Percentiles rank a stretch among this genome's conserved stretches.
These are phyloP conservation scores for Macrobrachium nipponense DNA, from an alignment of 1,140 invertebrate genomes.

Conservation along the genomic window DNA sequence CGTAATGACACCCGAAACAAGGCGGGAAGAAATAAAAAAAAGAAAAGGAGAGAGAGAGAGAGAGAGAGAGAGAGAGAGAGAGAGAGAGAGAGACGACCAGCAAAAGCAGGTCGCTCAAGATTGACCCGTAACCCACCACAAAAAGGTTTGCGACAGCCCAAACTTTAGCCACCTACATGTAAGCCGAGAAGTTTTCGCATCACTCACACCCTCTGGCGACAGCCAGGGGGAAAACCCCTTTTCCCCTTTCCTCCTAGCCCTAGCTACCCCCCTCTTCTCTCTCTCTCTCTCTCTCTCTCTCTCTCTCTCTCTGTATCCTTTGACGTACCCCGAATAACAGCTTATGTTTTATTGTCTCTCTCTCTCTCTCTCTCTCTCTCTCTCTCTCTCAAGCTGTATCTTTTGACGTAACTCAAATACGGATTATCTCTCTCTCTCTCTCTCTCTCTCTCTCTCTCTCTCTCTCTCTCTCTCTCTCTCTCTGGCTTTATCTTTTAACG, in stretches of 20 bases:
- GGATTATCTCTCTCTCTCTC: too few species aligned
- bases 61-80: slow-evolving; percentile 17
- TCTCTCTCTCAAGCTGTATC: too few species aligned
- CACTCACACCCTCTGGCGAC: slow-evolving; percentile 6
- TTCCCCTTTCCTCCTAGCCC: not conserved
- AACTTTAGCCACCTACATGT: slow-evolving; percentile 34
- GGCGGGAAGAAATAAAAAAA: too few species aligned
- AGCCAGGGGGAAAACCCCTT: not conserved
- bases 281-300: not conserved
- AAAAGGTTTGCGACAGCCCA: slow-evolving; percentile 4
- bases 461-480: too few species aligned
- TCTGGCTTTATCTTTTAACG: too few species aligned
- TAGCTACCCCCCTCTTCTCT: not conserved
- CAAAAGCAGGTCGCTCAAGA: not conserved
- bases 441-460: too few species aligned
- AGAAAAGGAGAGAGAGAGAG: slow-evolving; percentile 16
- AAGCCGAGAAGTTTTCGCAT: slow-evolving; percentile 8
- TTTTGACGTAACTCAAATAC: too few species aligned
- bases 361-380: too few species aligned
- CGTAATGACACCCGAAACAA: too few species aligned
- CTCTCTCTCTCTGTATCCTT: too few species aligned
- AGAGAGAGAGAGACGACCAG: slow-evolving; percentile 26
- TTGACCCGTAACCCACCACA: slow-evolving; percentile 6
- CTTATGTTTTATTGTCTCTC: too few species aligned
- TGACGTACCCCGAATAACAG: too few species aligned